Conservation (phyloP, 1,140 invertebrate genomes). For the Pseudomyrmex gracilis region DNA sequence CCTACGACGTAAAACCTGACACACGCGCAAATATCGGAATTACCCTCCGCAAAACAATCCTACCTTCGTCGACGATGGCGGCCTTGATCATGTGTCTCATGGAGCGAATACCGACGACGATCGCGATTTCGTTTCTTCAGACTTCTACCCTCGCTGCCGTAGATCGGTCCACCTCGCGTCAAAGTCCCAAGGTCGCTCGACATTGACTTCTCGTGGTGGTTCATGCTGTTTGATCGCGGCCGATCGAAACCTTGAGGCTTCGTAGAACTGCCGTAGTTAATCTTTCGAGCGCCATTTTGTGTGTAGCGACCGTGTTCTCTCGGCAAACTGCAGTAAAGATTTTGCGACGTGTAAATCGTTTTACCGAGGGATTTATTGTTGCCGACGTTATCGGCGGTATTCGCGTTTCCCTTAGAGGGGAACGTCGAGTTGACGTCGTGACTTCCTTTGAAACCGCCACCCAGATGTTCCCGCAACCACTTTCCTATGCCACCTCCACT, state of each 20-base stretch:
- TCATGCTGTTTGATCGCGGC: conserved; percentile 70
- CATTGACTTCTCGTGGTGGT: conserved; percentile 74
- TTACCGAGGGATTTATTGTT: conserved; percentile 77
- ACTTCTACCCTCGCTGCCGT: conserved; percentile 80
- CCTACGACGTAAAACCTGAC: too few species aligned
- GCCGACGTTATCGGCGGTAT: conserved; percentile 37
- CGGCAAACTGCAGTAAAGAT: conserved; percentile 82
- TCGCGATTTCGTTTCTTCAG: conserved; percentile 78
- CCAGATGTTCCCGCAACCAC: conserved; percentile 81
- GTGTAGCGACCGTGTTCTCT: conserved; percentile 76
- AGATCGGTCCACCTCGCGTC: conserved; percentile 77
- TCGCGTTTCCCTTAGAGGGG: conserved; percentile 62
- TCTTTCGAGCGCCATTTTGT: conserved; percentile 72
- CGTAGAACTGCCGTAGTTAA: conserved; percentile 56
- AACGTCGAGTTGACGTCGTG: conserved; percentile 66
- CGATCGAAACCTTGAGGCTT: conserved; percentile 72
- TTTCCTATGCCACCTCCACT: conserved; percentile 79
- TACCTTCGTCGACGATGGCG: conserved; percentile 79
- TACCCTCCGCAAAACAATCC: conserved; percentile 47
- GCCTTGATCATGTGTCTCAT: conserved; percentile 76
- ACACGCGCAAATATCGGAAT: neutral
- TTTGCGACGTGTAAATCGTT: conserved; percentile 78
- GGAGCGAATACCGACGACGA: conserved; percentile 80
- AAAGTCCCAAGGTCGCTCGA: conserved; percentile 70
- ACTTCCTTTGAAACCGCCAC: conserved; percentile 77